Conservation (phyloP, 37 sponge, comb jelly and placozoan genomes). For the Theonella swinhoei region DNA sequence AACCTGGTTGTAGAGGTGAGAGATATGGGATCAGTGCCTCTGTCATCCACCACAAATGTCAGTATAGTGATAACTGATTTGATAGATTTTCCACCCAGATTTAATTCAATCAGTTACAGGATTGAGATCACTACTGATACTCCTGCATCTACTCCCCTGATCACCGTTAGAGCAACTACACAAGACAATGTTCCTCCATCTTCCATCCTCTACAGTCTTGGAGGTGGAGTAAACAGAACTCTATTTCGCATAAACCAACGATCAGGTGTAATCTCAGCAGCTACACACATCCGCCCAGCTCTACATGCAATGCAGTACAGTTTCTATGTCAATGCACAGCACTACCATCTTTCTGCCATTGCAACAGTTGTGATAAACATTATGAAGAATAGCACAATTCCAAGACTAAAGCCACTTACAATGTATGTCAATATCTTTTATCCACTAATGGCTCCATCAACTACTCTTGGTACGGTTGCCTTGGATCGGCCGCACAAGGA, state of each 20-base stretch:
- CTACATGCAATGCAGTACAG: neutral
- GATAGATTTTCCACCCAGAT: constrained; percentile 35
- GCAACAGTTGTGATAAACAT: constrained; percentile 15
- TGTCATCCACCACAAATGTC: neutral
- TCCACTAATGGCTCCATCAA: neutral
- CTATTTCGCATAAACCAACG: constrained; percentile 10
- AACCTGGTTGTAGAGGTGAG: constrained; percentile 3
- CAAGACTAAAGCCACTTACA: constrained; percentile 16
- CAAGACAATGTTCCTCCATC: neutral
- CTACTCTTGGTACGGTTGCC: neutral
- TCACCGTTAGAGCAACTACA: constrained; percentile 12
- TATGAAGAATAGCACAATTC: constrained; percentile 1
- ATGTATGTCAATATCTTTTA: constrained; percentile 9
- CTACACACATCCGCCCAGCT: constrained; percentile 1
- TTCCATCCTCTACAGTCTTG: constrained; percentile 25
- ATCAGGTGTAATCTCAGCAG: constrained; percentile 10
- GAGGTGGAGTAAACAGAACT: neutral
- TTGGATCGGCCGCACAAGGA: neutral
- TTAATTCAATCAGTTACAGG: constrained; percentile 11
- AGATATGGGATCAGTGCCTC: constrained; percentile 15
- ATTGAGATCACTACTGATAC: neutral
- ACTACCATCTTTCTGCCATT: constrained; percentile 4
- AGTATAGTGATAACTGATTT: constrained; percentile 9
- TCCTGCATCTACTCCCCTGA: neutral
- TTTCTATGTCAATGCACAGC: constrained; percentile 25